These are phyloP conservation scores for Hydrophis major DNA, from an alignment of 2,797 vertebrate genomes.

Conservation along the genomic window DNA sequence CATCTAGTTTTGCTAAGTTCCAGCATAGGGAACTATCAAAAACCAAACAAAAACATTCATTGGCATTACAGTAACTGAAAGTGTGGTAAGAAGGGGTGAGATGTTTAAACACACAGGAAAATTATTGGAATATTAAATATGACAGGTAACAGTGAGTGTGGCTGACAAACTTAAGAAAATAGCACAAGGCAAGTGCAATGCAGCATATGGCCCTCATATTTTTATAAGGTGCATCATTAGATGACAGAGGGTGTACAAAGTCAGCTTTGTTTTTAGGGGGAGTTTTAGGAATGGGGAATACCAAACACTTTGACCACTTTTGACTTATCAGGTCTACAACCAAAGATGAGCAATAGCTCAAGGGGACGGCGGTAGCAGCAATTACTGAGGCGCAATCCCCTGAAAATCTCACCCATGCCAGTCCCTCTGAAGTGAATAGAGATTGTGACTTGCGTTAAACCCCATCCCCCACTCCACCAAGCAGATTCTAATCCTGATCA, in stretches of 20 bases:
- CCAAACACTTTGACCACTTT: no score
- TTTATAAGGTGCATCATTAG: conserved; percentile 13
- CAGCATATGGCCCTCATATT: not conserved
- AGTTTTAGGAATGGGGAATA: not conserved
- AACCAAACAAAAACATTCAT: not conserved
- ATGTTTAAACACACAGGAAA: not conserved
- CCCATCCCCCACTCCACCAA: not conserved
- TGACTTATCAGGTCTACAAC: not conserved
- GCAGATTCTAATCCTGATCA: not conserved
- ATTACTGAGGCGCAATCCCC: not conserved
- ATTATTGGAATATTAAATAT: not conserved
- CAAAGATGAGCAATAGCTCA: not conserved
- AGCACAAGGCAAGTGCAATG: not conserved
- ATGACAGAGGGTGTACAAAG: not conserved
- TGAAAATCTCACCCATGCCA: not conserved
- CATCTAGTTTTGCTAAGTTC: not conserved
- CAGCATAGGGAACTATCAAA: not conserved
- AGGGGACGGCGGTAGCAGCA: not conserved
- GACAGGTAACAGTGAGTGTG: not conserved
- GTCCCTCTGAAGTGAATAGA: not conserved
- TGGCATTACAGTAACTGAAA: not conserved
- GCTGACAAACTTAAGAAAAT: not conserved
- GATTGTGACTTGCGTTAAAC: not conserved
- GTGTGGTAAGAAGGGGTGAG: not conserved
- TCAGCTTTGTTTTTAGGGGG: not conserved